Evolutionary conservation across 2,113 vertebrate genomes (phyloP), one percentile per base, ranked within the genome.

Genomic region (Indri indri): DNA sequence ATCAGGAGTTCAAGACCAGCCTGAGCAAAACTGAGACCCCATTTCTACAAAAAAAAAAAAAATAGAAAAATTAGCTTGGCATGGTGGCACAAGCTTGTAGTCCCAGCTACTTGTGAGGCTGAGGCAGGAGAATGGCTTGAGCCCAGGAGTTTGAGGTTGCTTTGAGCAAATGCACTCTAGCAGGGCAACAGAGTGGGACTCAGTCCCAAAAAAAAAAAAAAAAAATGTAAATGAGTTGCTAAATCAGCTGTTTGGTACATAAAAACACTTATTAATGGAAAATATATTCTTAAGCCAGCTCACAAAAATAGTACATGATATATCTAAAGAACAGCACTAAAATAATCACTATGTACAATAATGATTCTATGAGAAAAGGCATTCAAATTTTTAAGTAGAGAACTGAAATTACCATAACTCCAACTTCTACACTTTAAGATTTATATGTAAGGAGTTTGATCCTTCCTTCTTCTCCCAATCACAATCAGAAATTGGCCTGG

Each of bases 231-330:
- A 91, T 42, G 20, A 32, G 30, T 63, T 79, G 12, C 74, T 87
- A 92, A 73, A 73, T 80, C 8, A 73, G 54, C 71, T 90, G 18
- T 57, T 7, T 85, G 70, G 23, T 59, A 66, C 18, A 86, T 63
- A 74, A 84, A 91, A 95, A 81, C 50, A 82, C 16, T 66, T 89
- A 91, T 34, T 59, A 92, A 86, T 81, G 22, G 12, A 95, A 23
- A 94, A 76, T n/a, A 34, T 40, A 97, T 66, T 81, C 54, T 34
- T 82, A 82, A 95, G 50, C 16, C 37, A 85, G 47, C 20, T 91
- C n/a, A 93, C 20, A 91, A 81, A 90, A 95, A 70, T 27, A 94
- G 30, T 68, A 83, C 7, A 42, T 16, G 2, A 82, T 71, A 5
- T 86, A 82, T 34, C 45, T 91, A 50, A 93, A 71, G n/a, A 91